Evolutionary conservation across 2,888 invertebrate genomes (phyloP).

Genomic region (Volucella inanis): DNA sequence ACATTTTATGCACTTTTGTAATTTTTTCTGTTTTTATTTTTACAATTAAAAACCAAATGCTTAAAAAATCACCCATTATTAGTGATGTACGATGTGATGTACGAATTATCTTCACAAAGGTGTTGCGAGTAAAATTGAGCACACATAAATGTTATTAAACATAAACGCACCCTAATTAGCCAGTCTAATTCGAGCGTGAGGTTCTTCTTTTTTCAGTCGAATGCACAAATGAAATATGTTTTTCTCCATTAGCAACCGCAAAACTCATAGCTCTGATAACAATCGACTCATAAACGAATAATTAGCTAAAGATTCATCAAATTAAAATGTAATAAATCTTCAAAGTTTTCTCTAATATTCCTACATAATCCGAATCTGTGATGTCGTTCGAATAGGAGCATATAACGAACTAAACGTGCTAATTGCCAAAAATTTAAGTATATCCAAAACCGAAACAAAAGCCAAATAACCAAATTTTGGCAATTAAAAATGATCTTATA

Average conservation of each 20-base stretch:
- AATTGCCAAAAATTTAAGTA: slow-evolving; percentile 37
- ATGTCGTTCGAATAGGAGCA: slow-evolving; percentile 48
- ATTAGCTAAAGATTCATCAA: slow-evolving; percentile 31
- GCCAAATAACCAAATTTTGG: slow-evolving; percentile 3
- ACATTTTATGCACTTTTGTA: too few relatives aligned
- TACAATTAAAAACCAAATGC: too few relatives aligned
- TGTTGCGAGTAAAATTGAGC: too few relatives aligned
- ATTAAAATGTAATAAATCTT: background rate
- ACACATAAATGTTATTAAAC: too few relatives aligned
- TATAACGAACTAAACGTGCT: slow-evolving; percentile 51
- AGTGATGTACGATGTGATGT: too few relatives aligned
- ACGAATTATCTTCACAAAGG: too few relatives aligned
- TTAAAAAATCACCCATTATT: too few relatives aligned
- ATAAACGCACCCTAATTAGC: background rate
- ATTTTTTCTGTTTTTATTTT: too few relatives aligned
- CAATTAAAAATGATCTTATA: slow-evolving; percentile 58
- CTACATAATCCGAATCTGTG: background rate
- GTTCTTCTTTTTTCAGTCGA: background rate
- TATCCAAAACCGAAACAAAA: slow-evolving; percentile 9
- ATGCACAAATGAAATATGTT: slow-evolving; percentile 17
- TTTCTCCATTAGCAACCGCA: slow-evolving; percentile 24
- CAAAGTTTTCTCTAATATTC: slow-evolving; percentile 21
- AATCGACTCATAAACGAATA: slow-evolving; percentile 31
- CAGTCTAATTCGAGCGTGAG: background rate
- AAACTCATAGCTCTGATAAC: slow-evolving; percentile 43